These are phyloP conservation scores for Marcusenius ussheri DNA, from an alignment of 2,113 vertebrate species.

Conservation along the genomic window DNA sequence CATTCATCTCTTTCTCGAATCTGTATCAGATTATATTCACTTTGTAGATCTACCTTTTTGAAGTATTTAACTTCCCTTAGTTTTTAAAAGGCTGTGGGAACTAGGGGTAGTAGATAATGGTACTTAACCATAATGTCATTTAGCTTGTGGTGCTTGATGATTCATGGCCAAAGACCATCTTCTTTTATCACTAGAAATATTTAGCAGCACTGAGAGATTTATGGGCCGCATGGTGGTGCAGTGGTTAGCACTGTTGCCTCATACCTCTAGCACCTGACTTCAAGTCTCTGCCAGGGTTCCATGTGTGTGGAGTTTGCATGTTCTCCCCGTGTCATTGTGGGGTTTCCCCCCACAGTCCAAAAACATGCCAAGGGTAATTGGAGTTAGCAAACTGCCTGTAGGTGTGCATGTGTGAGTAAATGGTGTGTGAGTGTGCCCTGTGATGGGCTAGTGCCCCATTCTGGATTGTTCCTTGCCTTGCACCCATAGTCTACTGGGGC, in stretches of 20 bases:
- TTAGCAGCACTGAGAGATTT: not conserved
- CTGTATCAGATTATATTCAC: not conserved
- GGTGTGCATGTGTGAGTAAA: too few relatives aligned
- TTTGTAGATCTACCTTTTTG: not conserved
- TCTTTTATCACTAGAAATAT: not conserved
- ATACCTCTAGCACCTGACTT: not conserved
- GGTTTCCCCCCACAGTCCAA: too few relatives aligned
- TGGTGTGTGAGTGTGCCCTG: too few relatives aligned
- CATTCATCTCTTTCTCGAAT: not conserved
- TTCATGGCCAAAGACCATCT: not conserved
- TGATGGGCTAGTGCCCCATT: too few relatives aligned
- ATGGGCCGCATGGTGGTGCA: not conserved
- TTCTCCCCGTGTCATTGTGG: too few relatives aligned
- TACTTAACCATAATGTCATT: not conserved
- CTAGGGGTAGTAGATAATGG: not conserved
- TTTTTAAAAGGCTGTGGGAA: not conserved
- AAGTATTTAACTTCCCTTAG: not conserved
- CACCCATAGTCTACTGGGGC: not conserved
- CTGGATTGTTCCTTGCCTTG: too few relatives aligned
- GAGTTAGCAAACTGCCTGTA: too few relatives aligned
- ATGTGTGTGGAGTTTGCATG: too few relatives aligned
- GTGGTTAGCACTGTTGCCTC: not conserved
- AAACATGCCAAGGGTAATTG: too few relatives aligned
- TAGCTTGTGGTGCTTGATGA: not conserved
- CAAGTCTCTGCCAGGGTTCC: too few relatives aligned